Evolutionary conservation across 2,113 vertebrate genomes (phyloP).

Genomic region (Girardinichthys multiradiatus): DNA sequence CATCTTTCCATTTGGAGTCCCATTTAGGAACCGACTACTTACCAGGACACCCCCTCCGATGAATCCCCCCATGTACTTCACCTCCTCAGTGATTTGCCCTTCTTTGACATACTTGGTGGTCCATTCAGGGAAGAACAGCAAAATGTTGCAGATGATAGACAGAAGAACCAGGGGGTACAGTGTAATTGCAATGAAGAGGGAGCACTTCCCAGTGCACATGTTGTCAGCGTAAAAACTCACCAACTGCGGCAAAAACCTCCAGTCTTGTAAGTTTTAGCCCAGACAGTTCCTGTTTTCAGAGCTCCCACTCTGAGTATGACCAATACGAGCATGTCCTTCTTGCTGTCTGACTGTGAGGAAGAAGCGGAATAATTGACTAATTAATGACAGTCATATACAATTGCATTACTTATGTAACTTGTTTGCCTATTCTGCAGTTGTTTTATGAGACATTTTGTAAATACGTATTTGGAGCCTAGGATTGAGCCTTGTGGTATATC

Average conservation of each 20-base stretch:
- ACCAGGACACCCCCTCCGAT: constrained; percentile 81
- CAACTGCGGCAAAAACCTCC: not conserved
- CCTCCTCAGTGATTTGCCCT: constrained; percentile 73
- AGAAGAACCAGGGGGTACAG: constrained; percentile 77
- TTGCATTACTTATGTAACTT: not conserved
- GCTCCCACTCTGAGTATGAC: not conserved
- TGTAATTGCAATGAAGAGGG: constrained; percentile 67
- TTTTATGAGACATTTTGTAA: not conserved
- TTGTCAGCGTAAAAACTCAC: not conserved
- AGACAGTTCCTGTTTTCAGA: constrained; percentile 34
- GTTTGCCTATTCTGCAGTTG: not conserved
- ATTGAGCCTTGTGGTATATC: not conserved
- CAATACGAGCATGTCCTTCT: not conserved
- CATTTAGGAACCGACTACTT: constrained; percentile 34
- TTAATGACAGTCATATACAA: not conserved
- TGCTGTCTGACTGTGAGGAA: not conserved
- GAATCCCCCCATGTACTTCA: constrained; percentile 81
- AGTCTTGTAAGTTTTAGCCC: fast-evolving
- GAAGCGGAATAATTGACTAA: not conserved
- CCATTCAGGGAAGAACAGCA: constrained; percentile 80
- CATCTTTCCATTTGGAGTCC: not conserved
- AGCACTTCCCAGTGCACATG: constrained; percentile 81
- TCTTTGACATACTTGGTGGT: constrained; percentile 60
- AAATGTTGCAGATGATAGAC: constrained; percentile 77
- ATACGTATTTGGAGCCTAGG: not conserved